Evolutionary conservation across 2,113 vertebrate genomes (phyloP).

Genomic region (Pseudorectes ferrugineus): DNA sequence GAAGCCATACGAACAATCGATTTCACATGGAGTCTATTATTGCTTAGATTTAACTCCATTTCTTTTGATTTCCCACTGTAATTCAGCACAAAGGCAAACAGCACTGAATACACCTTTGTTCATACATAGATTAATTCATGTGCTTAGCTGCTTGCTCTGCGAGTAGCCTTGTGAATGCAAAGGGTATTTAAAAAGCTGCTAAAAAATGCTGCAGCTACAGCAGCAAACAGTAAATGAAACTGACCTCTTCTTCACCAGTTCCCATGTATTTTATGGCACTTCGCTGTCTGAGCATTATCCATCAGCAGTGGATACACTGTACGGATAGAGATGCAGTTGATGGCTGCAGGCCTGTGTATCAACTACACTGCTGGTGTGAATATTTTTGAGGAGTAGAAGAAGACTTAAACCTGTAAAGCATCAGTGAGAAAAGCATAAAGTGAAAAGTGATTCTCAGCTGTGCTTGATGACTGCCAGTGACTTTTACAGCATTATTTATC

Average conservation of each 20-base stretch:
- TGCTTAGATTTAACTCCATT: not conserved
- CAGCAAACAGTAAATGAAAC: not conserved
- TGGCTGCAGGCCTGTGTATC: not conserved
- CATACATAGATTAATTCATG: not conserved
- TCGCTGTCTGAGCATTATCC: not conserved
- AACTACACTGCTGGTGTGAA: not conserved
- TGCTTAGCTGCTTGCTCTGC: not conserved
- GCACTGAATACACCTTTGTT: not conserved
- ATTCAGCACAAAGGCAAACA: not conserved
- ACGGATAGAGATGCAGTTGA: rapidly evolving
- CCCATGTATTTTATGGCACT: not conserved
- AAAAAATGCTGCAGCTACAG: not conserved
- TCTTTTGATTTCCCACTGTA: not conserved
- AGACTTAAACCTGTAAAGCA: not conserved
- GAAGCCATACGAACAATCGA: not conserved
- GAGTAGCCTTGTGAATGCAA: not conserved
- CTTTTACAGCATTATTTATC: not conserved
- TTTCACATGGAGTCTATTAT: not conserved
- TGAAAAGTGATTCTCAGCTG: not conserved
- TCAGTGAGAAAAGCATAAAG: not conserved
- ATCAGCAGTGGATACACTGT: not conserved
- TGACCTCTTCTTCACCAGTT: not conserved
- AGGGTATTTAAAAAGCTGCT: not conserved
- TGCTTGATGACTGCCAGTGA: not conserved
- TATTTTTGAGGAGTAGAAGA: not conserved